Evolutionary conservation across 2,888 invertebrate genomes (phyloP), one percentile per base, ranked within the genome.

Genomic region (Pachycephus smyrnensis): DNA sequence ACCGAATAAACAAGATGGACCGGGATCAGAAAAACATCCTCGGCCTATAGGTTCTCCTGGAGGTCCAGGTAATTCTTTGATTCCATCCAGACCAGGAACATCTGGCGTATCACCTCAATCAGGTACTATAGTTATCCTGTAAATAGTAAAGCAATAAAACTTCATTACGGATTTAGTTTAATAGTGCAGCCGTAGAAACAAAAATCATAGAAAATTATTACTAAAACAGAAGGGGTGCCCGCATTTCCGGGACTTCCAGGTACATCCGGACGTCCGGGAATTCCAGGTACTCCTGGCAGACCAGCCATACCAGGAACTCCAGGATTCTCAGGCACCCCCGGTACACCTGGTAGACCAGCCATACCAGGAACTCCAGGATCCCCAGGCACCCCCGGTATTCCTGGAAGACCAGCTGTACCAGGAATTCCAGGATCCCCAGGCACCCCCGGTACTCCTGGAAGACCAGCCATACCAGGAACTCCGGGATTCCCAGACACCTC

Each of bases 241-340:
- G 77, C 76, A 68, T 11, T 32, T 33, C 79, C 82, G 32, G 76
- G 74, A 30, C 12, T 23, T 31, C 78, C 79, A 31, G 78, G 77
- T 36, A 36, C 68, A 75, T 79, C 82, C n/a, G 81, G 73, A 4
- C 75, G 79, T 11, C 83, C 85, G 15, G 80, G 82, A 30, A 76
- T 74, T 4, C 76, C 76, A 1, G 79, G 79, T 0, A 75, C 68
- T 0, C 77, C 81, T 1, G 76, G 81, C 4, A 69, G 37, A 33
- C 84, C 83, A 12, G 82, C 80, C 32, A 77, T 68, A 1, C 82
- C 84, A 71, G 71, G 91, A 36, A 77, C 71, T 2, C 82, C 84
- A 71, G 71, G 91, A 89, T 83, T 80, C 86, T 92, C 91, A 55
- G 89, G 88, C 3, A 73, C 79, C 12, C 86, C 87, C 35, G 87